Evolutionary conservation across 1,140 invertebrate genomes (phyloP).

Genomic region (Pseudomyrmex sp.): DNA sequence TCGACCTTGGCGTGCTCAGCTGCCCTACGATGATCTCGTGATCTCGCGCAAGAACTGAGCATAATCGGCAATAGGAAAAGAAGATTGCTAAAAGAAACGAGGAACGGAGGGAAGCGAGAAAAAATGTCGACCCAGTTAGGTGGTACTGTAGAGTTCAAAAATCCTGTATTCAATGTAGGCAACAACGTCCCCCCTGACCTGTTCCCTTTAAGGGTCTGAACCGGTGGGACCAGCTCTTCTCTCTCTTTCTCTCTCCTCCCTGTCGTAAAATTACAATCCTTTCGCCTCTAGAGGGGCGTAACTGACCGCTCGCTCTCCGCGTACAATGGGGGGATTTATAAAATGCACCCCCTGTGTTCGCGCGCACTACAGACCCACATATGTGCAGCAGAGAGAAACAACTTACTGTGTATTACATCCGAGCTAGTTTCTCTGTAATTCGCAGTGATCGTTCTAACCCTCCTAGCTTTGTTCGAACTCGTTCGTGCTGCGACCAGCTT

Average conservation of each 20-base stretch:
- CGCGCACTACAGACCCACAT: slow-evolving; percentile 57
- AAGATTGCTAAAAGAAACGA: neutral
- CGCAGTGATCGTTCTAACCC: slow-evolving; percentile 36
- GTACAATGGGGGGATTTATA: slow-evolving; percentile 62
- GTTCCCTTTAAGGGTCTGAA: slow-evolving; percentile 56
- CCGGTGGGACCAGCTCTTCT: slow-evolving; percentile 40
- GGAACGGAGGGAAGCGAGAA: neutral
- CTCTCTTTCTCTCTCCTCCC: neutral
- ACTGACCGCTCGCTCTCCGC: slow-evolving; percentile 52
- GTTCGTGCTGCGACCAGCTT: neutral
- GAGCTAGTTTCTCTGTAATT: neutral
- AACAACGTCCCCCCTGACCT: slow-evolving; percentile 29
- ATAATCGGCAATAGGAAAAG: slow-evolving; percentile 41
- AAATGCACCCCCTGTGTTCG: slow-evolving; percentile 48
- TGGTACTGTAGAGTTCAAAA: slow-evolving; percentile 13
- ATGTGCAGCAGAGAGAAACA: slow-evolving; percentile 23
- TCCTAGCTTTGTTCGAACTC: neutral
- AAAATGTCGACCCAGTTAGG: slow-evolving; percentile 52
- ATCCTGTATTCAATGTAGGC: slow-evolving; percentile 40
- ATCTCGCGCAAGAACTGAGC: slow-evolving; percentile 25
- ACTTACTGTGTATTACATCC: slow-evolving; percentile 13
- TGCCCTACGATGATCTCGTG: slow-evolving; percentile 49
- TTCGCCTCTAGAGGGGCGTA: slow-evolving; percentile 49
- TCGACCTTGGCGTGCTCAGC: slow-evolving; percentile 59
- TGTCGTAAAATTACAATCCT: slow-evolving; percentile 63